Base-by-base conservation (phyloP, 2,113 vertebrate genomes). In the Cynopterus brachyotis region DNA sequence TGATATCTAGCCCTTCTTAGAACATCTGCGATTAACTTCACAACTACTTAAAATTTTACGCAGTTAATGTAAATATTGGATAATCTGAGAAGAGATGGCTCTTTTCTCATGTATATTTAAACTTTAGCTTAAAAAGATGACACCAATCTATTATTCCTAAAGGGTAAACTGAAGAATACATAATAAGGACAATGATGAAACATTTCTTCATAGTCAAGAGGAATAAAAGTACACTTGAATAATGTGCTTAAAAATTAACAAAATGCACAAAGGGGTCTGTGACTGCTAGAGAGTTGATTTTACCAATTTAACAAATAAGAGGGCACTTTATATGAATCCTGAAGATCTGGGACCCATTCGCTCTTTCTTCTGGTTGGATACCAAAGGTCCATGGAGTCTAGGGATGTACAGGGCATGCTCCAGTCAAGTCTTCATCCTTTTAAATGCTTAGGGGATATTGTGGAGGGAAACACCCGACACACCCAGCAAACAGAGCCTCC, bases 31-130 rank as follows among this genome's bases (percentile, higher is more conserved):
- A 53, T 81, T 67, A 47, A 47, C 32, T 70, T 53, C 59, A 85
- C 24, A 92, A 30, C 60, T 62, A n/a, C 79, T 89, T 47, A 55
- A n/a, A 64, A 76, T 37, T 94, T 47, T 53, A 76, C n/a, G 57
- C 15, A 9, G 20, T 1, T 35, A 42, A 37, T 42, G 37, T 40
- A 84, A 75, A 81, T 30, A 42, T 16, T 12, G 30, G 19, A 84
- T 50, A 75, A 89, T 69, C 67, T 60, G 20, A 32, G 26, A 76
- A 19, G 15, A 47, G 11, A 30, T 75, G 35, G 64, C 17, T 19
- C 9, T 50, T 81, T 30, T n/a, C 22, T 37, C 55, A 15, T 16
- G 24, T 19, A 37, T 42, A 12, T 3, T 7, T 79, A 85, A 55
- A 1, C 72, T 89, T 67, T 35, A 62, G 17, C 40, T 50, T 37